Percentiles rank a stretch among this genome's conserved stretches.
Conservation (phyloP, 2,888 invertebrate species). For the Choreutis nemorana region DNA sequence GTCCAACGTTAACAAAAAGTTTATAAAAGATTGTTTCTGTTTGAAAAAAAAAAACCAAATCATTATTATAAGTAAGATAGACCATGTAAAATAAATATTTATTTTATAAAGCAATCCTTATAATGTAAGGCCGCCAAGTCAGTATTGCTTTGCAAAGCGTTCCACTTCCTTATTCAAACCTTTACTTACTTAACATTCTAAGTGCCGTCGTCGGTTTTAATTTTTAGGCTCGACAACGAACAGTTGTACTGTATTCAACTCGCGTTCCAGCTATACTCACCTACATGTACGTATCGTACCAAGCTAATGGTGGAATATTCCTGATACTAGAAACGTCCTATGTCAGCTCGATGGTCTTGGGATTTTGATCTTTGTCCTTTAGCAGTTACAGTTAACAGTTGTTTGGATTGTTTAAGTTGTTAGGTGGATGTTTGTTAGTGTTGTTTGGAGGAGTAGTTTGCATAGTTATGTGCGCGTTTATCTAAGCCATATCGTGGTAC, state of each 20-base stretch:
- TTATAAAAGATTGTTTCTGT: too few species aligned
- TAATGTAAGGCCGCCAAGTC: constrained; percentile 44
- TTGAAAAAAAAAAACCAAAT: constrained; percentile 25
- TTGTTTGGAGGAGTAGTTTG: constrained; percentile 39
- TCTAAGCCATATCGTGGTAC: constrained; percentile 48
- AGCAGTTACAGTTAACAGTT: constrained; percentile 25
- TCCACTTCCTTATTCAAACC: constrained; percentile 44
- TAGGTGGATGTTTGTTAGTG: constrained; percentile 16
- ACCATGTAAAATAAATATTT: too few species aligned
- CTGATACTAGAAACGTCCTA: constrained; percentile 1
- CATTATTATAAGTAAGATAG: constrained; percentile 19
- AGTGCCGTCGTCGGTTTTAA: constrained; percentile 45
- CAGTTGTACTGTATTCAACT: constrained; percentile 48
- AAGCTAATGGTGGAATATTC: constrained; percentile 44
- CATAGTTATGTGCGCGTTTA: constrained; percentile 57
- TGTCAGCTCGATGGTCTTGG: constrained; percentile 9
- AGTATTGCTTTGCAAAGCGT: constrained; percentile 34
- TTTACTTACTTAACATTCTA: constrained; percentile 55
- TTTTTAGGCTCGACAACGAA: constrained; percentile 48
- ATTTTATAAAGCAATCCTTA: too few species aligned
- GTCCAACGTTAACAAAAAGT: too few species aligned
- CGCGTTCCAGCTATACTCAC: constrained; percentile 46
- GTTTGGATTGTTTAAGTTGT: constrained; percentile 14
- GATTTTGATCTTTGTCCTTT: constrained; percentile 20
- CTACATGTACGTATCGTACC: constrained; percentile 30